These are phyloP conservation scores for Ancistrus triradiatus DNA, from an alignment of 2,113 vertebrate genomes.

Conservation along the genomic window DNA sequence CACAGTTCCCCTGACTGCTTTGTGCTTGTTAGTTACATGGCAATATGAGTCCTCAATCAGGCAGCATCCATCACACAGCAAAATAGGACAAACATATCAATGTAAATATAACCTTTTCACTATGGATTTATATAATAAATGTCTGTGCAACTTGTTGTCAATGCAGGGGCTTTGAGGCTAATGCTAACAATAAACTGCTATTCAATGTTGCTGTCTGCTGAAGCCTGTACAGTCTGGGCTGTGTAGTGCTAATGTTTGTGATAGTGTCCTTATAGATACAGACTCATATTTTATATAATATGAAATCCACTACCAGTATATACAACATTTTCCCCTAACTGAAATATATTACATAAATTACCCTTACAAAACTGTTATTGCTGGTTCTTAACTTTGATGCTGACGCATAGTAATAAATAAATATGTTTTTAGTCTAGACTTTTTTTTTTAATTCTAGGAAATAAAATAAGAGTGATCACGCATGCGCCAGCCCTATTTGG, in stretches of 20 bases:
- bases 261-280: too few species aligned
- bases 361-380: too few species aligned
- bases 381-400: too few species aligned
- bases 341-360: too few species aligned
- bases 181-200: constrained; percentile 52
- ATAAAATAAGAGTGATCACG: too few species aligned
- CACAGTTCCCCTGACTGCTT: constrained; percentile 59
- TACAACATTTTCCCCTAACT: too few species aligned
- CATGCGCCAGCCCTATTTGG: too few species aligned
- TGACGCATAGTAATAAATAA: too few species aligned
- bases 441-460: too few species aligned
- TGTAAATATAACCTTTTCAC: constrained; percentile 73
- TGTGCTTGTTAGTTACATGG: constrained; percentile 65
- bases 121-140: constrained; percentile 70
- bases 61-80: constrained; percentile 64
- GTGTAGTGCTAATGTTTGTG: neutral
- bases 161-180: constrained; percentile 65
- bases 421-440: too few species aligned
- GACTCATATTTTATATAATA: too few species aligned
- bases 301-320: neutral
- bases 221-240: neutral
- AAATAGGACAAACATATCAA: constrained; percentile 67
- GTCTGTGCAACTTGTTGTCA: constrained; percentile 55
- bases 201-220: constrained; percentile 36
- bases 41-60: constrained; percentile 63